Evolutionary conservation across 64 coral and sea anemone species (phyloP).

Genomic region (Porites australiensis): DNA sequence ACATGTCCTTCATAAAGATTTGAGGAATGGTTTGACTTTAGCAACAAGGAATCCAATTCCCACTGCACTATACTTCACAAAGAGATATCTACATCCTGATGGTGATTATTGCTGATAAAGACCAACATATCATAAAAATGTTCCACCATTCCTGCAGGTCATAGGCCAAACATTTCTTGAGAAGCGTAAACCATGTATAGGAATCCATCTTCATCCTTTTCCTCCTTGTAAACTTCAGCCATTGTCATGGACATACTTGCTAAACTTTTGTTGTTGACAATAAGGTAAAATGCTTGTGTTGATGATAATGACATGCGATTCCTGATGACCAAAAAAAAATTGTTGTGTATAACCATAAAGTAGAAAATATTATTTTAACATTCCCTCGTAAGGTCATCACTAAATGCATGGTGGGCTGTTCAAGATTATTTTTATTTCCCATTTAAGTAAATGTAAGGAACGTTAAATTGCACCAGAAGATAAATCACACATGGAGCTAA

Average conservation of each 20-base stretch:
- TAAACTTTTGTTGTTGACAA: constrained; percentile 99
- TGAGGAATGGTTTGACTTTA: background rate
- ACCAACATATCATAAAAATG: background rate
- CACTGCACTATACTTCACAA: background rate
- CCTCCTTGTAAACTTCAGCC: constrained; percentile 96
- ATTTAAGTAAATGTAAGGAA: no score
- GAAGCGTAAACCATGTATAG: constrained; percentile 99
- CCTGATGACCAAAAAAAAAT: constrained; percentile 58
- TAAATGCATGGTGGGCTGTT: no score
- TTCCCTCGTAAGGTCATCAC: no score
- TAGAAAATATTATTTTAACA: no score
- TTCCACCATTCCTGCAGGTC: background rate
- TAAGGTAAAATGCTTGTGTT: constrained; percentile 99
- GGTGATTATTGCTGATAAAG: background rate
- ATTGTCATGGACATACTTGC: constrained; percentile 99
- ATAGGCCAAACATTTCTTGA: constrained; percentile 99
- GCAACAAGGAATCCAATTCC: background rate
- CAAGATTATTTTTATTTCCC: no score
- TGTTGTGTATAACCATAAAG: background rate
- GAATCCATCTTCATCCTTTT: constrained; percentile 99
- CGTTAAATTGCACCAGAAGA: no score
- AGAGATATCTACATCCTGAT: background rate
- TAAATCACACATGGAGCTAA: no score
- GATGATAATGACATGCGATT: constrained; percentile 98
- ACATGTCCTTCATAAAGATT: background rate